Conservation (phyloP, 2,113 vertebrate genomes). For the Bujurquina vittata region DNA sequence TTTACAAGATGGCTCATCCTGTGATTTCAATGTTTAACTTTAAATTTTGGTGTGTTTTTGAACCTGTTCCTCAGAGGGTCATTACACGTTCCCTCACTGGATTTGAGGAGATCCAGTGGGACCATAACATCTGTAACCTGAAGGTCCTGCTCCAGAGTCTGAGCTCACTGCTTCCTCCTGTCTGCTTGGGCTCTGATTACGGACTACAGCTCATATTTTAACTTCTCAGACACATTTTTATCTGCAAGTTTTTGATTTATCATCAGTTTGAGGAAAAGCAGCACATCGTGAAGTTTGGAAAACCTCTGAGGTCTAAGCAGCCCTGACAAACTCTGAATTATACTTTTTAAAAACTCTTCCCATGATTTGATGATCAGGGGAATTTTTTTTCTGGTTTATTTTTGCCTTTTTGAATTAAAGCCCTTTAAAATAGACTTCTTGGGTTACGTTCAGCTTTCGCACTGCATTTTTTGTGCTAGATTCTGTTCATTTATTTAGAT, state of each 20-base stretch:
- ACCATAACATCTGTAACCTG: background rate
- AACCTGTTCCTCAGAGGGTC: background rate
- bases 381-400: background rate
- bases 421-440: too few species aligned
- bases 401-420: background rate
- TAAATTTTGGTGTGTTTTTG: rapidly evolving
- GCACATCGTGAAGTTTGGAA: too few species aligned
- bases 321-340: rapidly evolving
- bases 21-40: background rate
- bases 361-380: rapidly evolving
- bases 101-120: background rate
- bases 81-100: rapidly evolving
- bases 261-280: too few species aligned
- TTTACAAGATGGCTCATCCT: rapidly evolving
- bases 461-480: background rate
- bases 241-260: background rate
- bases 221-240: background rate
- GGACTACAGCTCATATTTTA: background rate
- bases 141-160: background rate
- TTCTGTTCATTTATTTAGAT: background rate
- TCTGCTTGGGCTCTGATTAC: background rate
- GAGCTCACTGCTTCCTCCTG: background rate
- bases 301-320: rapidly evolving
- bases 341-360: background rate
- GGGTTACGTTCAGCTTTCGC: background rate